phyloP scores from a whole-genome alignment of 2,888 invertebrate genomes.

The Drosophila lacicola region DNA sequence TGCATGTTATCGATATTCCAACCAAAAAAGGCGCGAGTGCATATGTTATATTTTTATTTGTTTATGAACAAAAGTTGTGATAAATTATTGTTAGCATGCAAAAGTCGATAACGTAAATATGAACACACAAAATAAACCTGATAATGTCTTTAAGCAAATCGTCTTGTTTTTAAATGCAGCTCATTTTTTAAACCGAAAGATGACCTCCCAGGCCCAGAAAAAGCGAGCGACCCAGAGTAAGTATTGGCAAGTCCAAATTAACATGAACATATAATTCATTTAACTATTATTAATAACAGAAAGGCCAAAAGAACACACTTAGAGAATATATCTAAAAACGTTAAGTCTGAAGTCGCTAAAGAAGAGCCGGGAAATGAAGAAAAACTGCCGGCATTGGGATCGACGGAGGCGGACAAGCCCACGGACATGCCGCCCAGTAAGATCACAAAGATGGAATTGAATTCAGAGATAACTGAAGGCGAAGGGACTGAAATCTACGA shows the following conservation, averaged over 20 bases:
- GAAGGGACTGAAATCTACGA: conserved; percentile 87
- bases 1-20: conserved; percentile 10
- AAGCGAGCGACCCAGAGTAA: conserved; percentile 25
- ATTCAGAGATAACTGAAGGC: conserved; percentile 19
- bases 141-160: background rate
- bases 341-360: background rate
- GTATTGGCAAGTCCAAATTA: background rate
- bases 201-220: conserved; percentile 12
- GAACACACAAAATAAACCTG: background rate
- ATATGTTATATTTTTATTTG: background rate
- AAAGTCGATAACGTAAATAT: conserved; percentile 69
- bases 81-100: conserved; percentile 46
- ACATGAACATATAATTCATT: background rate
- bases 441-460: conserved; percentile 31
- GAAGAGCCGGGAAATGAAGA: conserved; percentile 9
- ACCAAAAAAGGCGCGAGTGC: conserved; percentile 41
- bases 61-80: conserved; percentile 7
- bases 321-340: background rate
- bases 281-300: background rate
- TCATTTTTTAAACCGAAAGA: conserved; percentile 68
- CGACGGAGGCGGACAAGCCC: conserved; percentile 10
- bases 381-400: background rate
- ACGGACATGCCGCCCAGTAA: conserved; percentile 7
- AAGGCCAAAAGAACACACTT: background rate
- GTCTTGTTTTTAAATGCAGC: conserved; percentile 17